phyloP scores from a whole-genome alignment of 2,888 invertebrate species.

The Amiota communis region DNA sequence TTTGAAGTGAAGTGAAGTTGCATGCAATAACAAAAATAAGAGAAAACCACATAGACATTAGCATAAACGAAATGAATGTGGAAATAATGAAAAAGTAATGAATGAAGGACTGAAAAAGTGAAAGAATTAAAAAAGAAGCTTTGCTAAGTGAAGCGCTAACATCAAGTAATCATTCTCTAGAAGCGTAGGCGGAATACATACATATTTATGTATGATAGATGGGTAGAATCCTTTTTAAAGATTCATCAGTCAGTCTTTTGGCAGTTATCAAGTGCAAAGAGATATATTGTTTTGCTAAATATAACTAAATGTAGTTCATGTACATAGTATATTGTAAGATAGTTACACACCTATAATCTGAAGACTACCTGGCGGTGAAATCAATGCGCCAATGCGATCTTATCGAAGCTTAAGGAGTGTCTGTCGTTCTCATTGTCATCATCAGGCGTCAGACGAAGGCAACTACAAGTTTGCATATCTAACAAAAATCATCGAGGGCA shows the following conservation, averaged over 20 bases:
- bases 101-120: constrained; percentile 37
- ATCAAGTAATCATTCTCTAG: background rate
- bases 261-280: constrained; percentile 16
- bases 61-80: constrained; percentile 20
- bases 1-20: constrained; percentile 5
- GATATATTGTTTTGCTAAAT: background rate
- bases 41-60: constrained; percentile 28
- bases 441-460: background rate
- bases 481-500: constrained; percentile 15
- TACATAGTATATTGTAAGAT: background rate
- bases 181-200: background rate
- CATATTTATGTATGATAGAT: background rate
- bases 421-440: background rate
- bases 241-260: no score
- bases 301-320: background rate
- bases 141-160: background rate
- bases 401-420: constrained; percentile 6
- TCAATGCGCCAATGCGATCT: background rate
- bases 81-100: constrained; percentile 51
- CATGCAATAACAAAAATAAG: background rate
- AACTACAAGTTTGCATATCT: constrained; percentile 13
- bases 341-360: background rate
- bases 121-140: no score
- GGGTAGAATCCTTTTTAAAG: background rate
- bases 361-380: background rate